These are phyloP conservation scores for Oreonectes daqikongensis DNA, from an alignment of 2,797 vertebrate genomes.

Conservation along the genomic window DNA sequence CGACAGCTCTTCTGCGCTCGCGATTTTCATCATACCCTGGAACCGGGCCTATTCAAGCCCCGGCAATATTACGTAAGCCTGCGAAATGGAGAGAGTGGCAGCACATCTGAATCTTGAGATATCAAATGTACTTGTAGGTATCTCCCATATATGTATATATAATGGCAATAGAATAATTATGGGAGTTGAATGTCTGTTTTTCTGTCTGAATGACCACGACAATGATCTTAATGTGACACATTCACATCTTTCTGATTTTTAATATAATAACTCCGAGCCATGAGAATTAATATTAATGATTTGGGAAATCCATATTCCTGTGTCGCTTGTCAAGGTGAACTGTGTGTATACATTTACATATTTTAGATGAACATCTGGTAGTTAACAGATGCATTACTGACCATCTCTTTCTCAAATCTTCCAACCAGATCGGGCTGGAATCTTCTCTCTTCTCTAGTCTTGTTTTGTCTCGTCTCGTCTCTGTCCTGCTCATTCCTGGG, in stretches of 20 bases:
- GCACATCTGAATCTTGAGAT: background rate
- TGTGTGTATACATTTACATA: conserved; percentile 21
- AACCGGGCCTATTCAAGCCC: conserved; percentile 4
- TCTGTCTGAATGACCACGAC: conserved; percentile 30
- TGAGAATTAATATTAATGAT: conserved; percentile 54
- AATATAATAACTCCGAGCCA: conserved; percentile 40
- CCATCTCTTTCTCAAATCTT: no score
- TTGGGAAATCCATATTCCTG: conserved; percentile 43
- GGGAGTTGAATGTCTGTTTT: background rate
- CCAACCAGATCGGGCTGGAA: no score
- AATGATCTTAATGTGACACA: conserved; percentile 40
- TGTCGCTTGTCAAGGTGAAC: conserved; percentile 40
- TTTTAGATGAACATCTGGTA: conserved; percentile 10
- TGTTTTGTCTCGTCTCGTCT: background rate
- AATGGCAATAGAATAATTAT: background rate
- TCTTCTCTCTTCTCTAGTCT: conserved; percentile 29
- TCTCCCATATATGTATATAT: background rate
- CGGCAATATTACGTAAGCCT: background rate
- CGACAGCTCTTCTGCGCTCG: conserved; percentile 45
- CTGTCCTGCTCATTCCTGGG: conserved; percentile 37
- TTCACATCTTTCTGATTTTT: conserved; percentile 31
- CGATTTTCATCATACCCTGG: background rate
- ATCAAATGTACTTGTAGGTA: background rate
- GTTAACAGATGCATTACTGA: background rate
- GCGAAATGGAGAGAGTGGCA: background rate